Conservation (phyloP, 2,888 invertebrate species). For the Zaprionus obscuricornis region DNA sequence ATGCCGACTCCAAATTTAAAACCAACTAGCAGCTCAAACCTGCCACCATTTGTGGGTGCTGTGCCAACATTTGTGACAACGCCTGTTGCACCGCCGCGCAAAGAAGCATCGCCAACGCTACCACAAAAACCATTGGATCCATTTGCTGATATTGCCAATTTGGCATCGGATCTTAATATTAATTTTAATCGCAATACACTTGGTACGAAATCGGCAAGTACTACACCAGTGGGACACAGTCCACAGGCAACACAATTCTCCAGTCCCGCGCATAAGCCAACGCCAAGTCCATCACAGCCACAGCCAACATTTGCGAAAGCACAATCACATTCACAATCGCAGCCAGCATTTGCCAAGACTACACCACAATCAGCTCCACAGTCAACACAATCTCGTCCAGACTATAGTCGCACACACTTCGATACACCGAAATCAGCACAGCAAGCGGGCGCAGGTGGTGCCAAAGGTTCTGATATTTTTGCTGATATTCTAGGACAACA, state of each 20-base stretch:
- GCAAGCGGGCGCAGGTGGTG: slow-evolving; percentile 45
- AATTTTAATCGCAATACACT: slow-evolving; percentile 81
- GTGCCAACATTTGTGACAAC: slow-evolving; percentile 48
- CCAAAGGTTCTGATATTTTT: slow-evolving; percentile 88
- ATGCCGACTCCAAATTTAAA: slow-evolving; percentile 49
- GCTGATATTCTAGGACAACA: slow-evolving; percentile 95
- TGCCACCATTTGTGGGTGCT: slow-evolving; percentile 49
- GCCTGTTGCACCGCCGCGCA: slow-evolving; percentile 65
- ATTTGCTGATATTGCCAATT: slow-evolving; percentile 88
- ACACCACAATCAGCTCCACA: slow-evolving; percentile 38
- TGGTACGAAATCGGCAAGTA: slow-evolving; percentile 77
- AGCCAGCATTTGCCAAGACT: slow-evolving; percentile 32
- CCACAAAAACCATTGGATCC: slow-evolving; percentile 85
- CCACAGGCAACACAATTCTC: slow-evolving; percentile 82
- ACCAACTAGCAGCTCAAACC: slow-evolving; percentile 41
- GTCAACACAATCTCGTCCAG: slow-evolving; percentile 79
- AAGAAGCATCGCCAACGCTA: slow-evolving; percentile 84
- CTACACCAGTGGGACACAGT: slow-evolving; percentile 79
- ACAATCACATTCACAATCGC: slow-evolving; percentile 16
- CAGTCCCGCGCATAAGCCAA: slow-evolving; percentile 82
- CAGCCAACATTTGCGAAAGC: slow-evolving; percentile 26
- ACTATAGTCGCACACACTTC: slow-evolving; percentile 89
- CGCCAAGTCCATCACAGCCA: slow-evolving; percentile 68
- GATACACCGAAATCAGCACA: slow-evolving; percentile 82
- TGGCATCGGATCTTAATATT: slow-evolving; percentile 82